Evolutionary conservation across 2,888 invertebrate species (phyloP), one percentile per base, ranked within the genome.

Genomic region (Hypolimnas misippus): DNA sequence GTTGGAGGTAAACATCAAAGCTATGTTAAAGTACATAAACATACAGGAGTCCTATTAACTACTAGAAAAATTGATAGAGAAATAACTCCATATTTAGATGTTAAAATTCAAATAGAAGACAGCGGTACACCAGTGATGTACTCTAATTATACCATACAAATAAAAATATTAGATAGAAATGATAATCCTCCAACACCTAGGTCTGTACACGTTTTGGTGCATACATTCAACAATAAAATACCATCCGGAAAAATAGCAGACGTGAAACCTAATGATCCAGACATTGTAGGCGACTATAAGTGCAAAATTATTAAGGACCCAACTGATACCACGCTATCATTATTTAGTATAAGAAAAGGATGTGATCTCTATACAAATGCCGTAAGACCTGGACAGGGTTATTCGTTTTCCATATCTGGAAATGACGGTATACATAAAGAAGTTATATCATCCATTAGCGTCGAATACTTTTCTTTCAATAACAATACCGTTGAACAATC

Each of bases 251-350:
- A 96, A 86, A 95, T 99, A 68, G 98, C 98, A 6, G 95, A 98
- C 83, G 96, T 98, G 0, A 96, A 96, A 84, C 99, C 99, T 0
- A 96, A 97, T 77, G 99, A 99, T 89, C 95, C 96, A 0, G 98
- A 99, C 82, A 94, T 94, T n/a, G 94, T 95, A 56, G 98, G 98
- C 3, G 96, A 97, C 76, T 98, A 98, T 78, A 95, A 93, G 75
- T 99, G 98, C 81, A 95, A 95, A 79, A 94, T 98, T 67, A 86
- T 97, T 92, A 84, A 94, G 95, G 79, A 92, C 94, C 83, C 94
- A 85, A 78, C 94, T 89, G 72, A 94, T 92, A 84, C 76, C 69
- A 90, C 94, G 12, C 79, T 93, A 54, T 93, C 94, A 0, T 86
- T 95, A 42, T 88, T 97, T 14, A 94, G 92, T 55, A 96, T 98